Base-by-base conservation (phyloP, 2,797 vertebrate genomes). In the Gouania willdenowi region DNA sequence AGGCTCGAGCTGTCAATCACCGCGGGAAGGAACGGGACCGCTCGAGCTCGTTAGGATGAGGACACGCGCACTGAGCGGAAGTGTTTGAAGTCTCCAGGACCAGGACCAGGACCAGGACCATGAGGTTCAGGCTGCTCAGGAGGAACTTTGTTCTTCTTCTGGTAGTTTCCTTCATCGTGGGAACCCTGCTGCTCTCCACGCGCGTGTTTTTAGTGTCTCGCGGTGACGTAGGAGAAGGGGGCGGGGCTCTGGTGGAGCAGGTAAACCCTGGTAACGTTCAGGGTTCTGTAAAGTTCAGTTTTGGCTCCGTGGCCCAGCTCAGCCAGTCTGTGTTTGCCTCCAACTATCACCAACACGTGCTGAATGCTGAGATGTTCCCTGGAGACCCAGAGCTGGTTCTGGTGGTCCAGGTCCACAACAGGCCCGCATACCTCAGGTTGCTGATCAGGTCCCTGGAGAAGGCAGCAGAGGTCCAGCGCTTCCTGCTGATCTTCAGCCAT, bases 401-500 rank as follows among this genome's bases (percentile, higher is more conserved):
- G 35, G 83, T 89, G 0, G 82, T 90, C 26, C 90, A 91, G 71
- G 85, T 90, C 25, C 89, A 90, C 44, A 86, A 88, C 52, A 79
- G 87, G 34, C 86, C 86, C 0, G 82, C 85, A 2, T 88, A 90
- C 75, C 85, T 92, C 17, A 59, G 24, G 11, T 53, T 92, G 58
- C 57, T 91, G 18, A 66, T 89, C n/a, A 69, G 51, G 36, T 92
- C 90, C 0, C 61, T 92, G 53, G 68, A 80, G 45, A 74, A 64
- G 16, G 82, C 83, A 14, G 41, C 54, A 0, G 68, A 82, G 37
- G 61, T 89, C 45, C 63, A 85, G 39, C 60, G 81, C 40, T 70
- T 85, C 17, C 73, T 92, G 1, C 51, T 91, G 2, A 82, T 91
- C 56, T 85, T 92, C 12, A 91, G 90, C 72, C 89, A 90, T 5